Percentiles rank a stretch among this genome's conserved stretches.
Conservation (phyloP, 64 coral and sea anemone genomes). For the Pachyseris speciosa region DNA sequence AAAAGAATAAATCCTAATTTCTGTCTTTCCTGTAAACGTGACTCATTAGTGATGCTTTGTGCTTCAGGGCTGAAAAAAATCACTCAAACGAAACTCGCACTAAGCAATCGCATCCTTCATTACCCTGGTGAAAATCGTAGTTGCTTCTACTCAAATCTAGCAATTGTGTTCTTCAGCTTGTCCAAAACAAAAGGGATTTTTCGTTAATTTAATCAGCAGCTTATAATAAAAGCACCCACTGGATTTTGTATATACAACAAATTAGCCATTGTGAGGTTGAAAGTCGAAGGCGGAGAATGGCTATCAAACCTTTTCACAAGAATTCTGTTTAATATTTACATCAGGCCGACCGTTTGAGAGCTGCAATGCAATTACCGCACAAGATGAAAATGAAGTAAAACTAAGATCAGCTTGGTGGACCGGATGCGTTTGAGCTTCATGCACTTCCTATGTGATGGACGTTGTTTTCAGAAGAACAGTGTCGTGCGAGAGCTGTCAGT, state of each 20-base stretch:
- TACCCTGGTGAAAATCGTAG: neutral
- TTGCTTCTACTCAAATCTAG: neutral
- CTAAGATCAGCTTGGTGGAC: neutral
- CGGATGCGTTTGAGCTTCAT: neutral
- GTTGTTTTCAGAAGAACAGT: conserved; percentile 20
- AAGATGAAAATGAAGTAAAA: conserved; percentile 1
- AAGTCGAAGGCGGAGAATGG: conserved; percentile 97
- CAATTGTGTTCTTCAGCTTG: conserved; percentile 33
- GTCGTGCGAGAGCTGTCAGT: conserved; percentile 26
- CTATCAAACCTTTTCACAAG: conserved; percentile 39
- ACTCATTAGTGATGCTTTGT: conserved; percentile 14
- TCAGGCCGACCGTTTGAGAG: too few relatives aligned
- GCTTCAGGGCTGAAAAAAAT: neutral
- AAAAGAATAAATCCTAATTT: neutral
- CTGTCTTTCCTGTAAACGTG: conserved; percentile 37
- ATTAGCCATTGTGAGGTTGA: conserved; percentile 87
- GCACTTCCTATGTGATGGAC: neutral
- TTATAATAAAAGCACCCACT: conserved; percentile 77
- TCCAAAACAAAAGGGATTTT: conserved; percentile 64
- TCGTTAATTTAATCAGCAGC: conserved; percentile 74
- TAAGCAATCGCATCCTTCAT: neutral
- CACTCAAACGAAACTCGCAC: neutral
- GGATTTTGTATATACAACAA: conserved; percentile 89
- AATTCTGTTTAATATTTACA: too few relatives aligned
- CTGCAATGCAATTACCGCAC: too few relatives aligned